Evolutionary conservation across 1,140 invertebrate species (phyloP), one percentile per base, ranked within the genome.

Genomic region (Neuroterus valhalla): DNA sequence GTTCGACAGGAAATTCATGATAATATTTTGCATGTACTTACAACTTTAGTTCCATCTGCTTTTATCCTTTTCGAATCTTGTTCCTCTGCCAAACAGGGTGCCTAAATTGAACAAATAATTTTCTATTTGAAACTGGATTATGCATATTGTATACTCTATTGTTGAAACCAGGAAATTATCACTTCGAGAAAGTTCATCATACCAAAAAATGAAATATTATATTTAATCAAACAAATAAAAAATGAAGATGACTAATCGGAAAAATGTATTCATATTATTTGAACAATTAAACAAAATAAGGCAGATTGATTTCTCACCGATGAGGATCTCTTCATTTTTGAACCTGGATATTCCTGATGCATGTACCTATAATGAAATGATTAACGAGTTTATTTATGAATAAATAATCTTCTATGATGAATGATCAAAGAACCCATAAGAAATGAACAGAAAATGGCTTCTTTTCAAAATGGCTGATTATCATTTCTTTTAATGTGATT

Each of bases 261-360:
- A 38, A 38, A 38, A 8, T 38, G 31, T 8, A 38, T 21, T 23
- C 14, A 3, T 17, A 11, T 71, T 15, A 45, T 69, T 66, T 17
- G 67, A 17, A 72, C 11, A 44, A 62, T 46, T 62, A 31, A 38
- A 23, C 44, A 68, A 52, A 67, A 0, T 3, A 46, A 50, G 43
- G 21, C 55, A 14, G 23, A 0, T 70, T 45, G 26, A 21, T 70
- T 67, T 71, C 84, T 86, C 52, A 86, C 84, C 78, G 83, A 82
- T 19, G 74, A 78, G 19, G 84, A 86, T 75, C 84, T 76, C 77
- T 86, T 86, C 83, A 86, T 86, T 62, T 44, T 80, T 17, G 19
- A n/a, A 43, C n/a, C 2, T 8, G 14, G n/a, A 42, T 66, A 31
- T n/a, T 43, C 1, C n/a, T 38, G 21, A 69, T 10, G 14, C 19